phyloP scores from a whole-genome alignment of 2,888 invertebrate species.

The Caenorhabditis doughertyi region DNA sequence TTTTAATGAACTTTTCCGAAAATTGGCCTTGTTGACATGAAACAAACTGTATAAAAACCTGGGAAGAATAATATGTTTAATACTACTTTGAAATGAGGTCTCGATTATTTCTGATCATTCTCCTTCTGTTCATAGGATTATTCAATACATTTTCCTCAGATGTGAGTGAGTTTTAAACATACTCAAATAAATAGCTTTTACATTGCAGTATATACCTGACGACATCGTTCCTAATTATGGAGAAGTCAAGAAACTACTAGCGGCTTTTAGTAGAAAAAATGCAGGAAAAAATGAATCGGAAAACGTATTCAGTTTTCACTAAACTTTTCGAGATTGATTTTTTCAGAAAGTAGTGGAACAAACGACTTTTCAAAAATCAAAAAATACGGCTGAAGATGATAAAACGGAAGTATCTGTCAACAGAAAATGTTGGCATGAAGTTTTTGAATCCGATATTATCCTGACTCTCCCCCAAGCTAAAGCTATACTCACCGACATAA shows the following conservation, averaged over 20 bases:
- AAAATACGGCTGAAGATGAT: conserved; percentile 67
- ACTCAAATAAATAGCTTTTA: conserved; percentile 8
- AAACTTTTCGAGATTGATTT: background rate
- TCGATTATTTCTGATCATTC: conserved; percentile 51
- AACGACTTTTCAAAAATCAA: conserved; percentile 54
- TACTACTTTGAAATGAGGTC: conserved; percentile 47
- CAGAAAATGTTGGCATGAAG: conserved; percentile 74
- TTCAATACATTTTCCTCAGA: conserved; percentile 41
- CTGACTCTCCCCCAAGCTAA: conserved; percentile 79
- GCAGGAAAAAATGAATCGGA: conserved; percentile 75
- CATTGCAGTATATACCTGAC: conserved; percentile 69
- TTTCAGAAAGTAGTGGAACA: conserved; percentile 61
- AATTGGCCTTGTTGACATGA: conserved; percentile 33
- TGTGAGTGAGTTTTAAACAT: conserved; percentile 23
- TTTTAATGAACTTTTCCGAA: conserved; percentile 21
- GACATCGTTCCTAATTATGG: conserved; percentile 75
- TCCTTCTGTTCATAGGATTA: conserved; percentile 54
- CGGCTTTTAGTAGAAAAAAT: conserved; percentile 71
- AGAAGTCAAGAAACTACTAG: conserved; percentile 72
- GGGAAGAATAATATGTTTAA: conserved; percentile 21
- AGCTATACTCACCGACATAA: conserved; percentile 62
- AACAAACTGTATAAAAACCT: conserved; percentile 46
- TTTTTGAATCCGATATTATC: conserved; percentile 81
- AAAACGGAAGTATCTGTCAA: conserved; percentile 80
- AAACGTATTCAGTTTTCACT: conserved; percentile 63